These are phyloP conservation scores for Chorisops tibialis DNA, from an alignment of 2,888 invertebrate species.

Conservation along the genomic window DNA sequence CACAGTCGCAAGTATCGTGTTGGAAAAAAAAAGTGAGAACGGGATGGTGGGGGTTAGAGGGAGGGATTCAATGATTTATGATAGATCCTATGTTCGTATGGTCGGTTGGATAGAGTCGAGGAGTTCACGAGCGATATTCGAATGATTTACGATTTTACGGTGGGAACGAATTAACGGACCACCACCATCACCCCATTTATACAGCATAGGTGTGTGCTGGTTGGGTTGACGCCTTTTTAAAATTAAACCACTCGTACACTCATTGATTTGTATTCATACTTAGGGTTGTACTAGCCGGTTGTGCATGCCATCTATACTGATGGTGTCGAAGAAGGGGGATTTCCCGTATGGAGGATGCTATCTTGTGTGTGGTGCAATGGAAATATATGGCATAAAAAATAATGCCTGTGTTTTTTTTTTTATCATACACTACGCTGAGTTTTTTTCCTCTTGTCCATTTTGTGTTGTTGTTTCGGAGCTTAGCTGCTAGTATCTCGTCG, in stretches of 20 bases:
- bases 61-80: constrained; percentile 15
- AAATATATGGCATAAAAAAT: constrained; percentile 11
- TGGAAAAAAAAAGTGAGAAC: background rate
- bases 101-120: background rate
- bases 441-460: no score
- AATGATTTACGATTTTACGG: constrained; percentile 21
- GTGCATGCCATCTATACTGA: background rate
- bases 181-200: constrained; percentile 12
- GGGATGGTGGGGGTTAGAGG: background rate
- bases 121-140: constrained; percentile 1
- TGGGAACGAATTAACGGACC: constrained; percentile 15
- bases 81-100: background rate
- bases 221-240: constrained; percentile 29
- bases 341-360: background rate
- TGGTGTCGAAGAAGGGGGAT: no score
- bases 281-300: constrained; percentile 11
- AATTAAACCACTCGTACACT: constrained; percentile 25
- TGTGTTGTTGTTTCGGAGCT: constrained; percentile 10
- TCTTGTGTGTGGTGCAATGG: constrained; percentile 5
- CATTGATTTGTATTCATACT: constrained; percentile 26
- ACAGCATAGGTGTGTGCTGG: constrained; percentile 25
- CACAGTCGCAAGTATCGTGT: constrained; percentile 19
- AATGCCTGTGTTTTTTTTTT: background rate
- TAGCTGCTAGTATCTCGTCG: constrained; percentile 13
- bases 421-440: no score